phyloP scores from a whole-genome alignment of 2,888 invertebrate genomes.

The Eristalis pertinax region DNA sequence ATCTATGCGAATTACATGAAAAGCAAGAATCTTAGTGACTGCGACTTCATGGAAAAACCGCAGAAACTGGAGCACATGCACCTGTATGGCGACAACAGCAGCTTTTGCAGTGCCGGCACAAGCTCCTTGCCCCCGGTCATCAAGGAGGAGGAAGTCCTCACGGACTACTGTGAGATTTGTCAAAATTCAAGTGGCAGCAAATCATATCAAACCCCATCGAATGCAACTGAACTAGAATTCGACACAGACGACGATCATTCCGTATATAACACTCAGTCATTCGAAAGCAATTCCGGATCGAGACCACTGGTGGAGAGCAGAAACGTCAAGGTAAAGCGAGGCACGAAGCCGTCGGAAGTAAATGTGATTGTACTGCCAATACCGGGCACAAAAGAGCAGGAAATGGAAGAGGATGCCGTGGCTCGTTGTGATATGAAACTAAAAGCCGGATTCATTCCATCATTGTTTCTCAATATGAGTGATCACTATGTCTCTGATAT shows the following conservation, averaged over 20 bases:
- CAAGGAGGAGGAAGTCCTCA: slow-evolving; percentile 73
- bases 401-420: slow-evolving; percentile 77
- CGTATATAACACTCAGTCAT: slow-evolving; percentile 66
- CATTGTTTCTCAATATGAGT: slow-evolving; percentile 85
- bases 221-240: slow-evolving; percentile 88
- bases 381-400: slow-evolving; percentile 80
- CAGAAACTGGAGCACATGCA: slow-evolving; percentile 76
- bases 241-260: slow-evolving; percentile 81
- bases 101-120: slow-evolving; percentile 29
- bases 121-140: slow-evolving; percentile 59
- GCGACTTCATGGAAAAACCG: slow-evolving; percentile 76
- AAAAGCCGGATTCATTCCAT: slow-evolving; percentile 83
- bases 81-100: slow-evolving; percentile 36
- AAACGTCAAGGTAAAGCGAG: slow-evolving; percentile 43
- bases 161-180: slow-evolving; percentile 83
- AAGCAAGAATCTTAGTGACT: slow-evolving; percentile 86
- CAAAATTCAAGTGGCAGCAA: slow-evolving; percentile 83
- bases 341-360: slow-evolving; percentile 68
- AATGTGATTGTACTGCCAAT: slow-evolving; percentile 79
- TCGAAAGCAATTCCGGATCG: slow-evolving; percentile 38
- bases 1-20: slow-evolving; percentile 89
- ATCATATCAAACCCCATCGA: slow-evolving; percentile 88
- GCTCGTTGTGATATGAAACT: slow-evolving; percentile 76
- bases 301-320: slow-evolving; percentile 26
- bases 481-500: slow-evolving; percentile 88